Evolutionary conservation across 1,140 invertebrate genomes (phyloP).

Genomic region (Drosophila leontia): DNA sequence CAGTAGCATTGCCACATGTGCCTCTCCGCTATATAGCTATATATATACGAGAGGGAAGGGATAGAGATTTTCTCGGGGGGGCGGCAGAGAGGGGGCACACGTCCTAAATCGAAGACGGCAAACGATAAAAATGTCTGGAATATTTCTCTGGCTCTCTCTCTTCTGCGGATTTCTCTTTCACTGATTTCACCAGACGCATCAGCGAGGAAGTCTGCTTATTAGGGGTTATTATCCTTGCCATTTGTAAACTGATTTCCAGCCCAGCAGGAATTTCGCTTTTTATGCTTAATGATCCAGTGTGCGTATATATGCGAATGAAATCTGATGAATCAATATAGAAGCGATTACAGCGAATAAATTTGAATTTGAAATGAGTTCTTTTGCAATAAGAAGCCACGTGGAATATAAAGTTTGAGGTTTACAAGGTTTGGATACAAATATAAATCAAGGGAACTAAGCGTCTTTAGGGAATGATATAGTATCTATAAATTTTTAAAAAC

Average conservation of each 20-base stretch:
- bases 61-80: conserved; percentile 1
- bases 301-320: conserved; percentile 17
- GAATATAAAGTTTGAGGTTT: not conserved
- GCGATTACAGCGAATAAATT: conserved; percentile 10
- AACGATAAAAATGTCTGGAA: conserved; percentile 85
- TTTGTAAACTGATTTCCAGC: conserved; percentile 82
- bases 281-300: conserved; percentile 50
- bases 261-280: conserved; percentile 49
- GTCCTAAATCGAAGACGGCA: conserved; percentile 81
- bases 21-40: conserved; percentile 18
- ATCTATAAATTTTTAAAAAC: not conserved
- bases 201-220: conserved; percentile 62
- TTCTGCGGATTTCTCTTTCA: conserved; percentile 60
- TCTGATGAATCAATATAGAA: conserved; percentile 22
- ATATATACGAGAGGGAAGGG: conserved; percentile 3
- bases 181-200: conserved; percentile 72
- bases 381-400: not conserved
- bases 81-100: conserved; percentile 34
- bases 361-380: not conserved
- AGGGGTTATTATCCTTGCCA: conserved; percentile 81
- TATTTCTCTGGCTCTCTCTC: conserved; percentile 54
- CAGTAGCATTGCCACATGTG: conserved; percentile 41
- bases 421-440: not conserved
- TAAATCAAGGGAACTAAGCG: not conserved
- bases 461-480: too few species aligned